These are phyloP conservation scores for Fratercula arctica DNA, from an alignment of 2,797 vertebrate species.

Conservation along the genomic window DNA sequence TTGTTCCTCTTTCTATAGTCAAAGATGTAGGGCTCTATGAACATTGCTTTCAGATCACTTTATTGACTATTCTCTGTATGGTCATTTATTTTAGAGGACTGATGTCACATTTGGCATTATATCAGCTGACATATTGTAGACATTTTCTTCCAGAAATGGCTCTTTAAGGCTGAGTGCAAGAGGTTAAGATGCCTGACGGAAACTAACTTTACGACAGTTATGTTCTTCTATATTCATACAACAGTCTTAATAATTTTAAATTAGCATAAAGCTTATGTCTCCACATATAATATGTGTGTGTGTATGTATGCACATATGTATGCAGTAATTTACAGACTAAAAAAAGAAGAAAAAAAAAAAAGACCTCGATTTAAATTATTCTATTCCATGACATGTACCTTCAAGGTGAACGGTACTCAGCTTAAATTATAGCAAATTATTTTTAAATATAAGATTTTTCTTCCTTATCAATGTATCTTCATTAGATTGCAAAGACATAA, in stretches of 20 bases:
- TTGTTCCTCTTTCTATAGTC: slow-evolving; percentile 55
- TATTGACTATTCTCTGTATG: slow-evolving; percentile 85
- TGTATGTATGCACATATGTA: too few relatives aligned
- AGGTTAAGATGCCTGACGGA: slow-evolving; percentile 81
- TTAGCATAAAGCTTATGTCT: slow-evolving; percentile 16
- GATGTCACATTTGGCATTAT: slow-evolving; percentile 78
- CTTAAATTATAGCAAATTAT: slow-evolving; percentile 12
- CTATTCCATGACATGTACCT: neutral
- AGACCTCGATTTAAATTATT: neutral
- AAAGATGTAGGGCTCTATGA: slow-evolving; percentile 75
- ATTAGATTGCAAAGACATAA: slow-evolving; percentile 1
- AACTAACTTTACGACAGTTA: slow-evolving; percentile 51
- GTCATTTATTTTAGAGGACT: slow-evolving; percentile 84
- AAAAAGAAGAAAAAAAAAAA: neutral
- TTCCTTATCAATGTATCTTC: neutral
- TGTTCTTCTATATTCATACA: slow-evolving; percentile 39
- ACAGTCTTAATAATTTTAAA: slow-evolving; percentile 2
- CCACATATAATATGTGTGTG: neutral
- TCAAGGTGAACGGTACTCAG: neutral
- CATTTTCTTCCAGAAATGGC: slow-evolving; percentile 80
- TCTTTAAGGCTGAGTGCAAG: slow-evolving; percentile 81
- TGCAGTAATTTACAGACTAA: neutral
- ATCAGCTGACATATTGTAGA: slow-evolving; percentile 82
- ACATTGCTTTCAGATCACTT: slow-evolving; percentile 85
- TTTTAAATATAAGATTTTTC: neutral